Conservation (phyloP, 1,140 invertebrate genomes). For the Radopholus similis region DNA sequence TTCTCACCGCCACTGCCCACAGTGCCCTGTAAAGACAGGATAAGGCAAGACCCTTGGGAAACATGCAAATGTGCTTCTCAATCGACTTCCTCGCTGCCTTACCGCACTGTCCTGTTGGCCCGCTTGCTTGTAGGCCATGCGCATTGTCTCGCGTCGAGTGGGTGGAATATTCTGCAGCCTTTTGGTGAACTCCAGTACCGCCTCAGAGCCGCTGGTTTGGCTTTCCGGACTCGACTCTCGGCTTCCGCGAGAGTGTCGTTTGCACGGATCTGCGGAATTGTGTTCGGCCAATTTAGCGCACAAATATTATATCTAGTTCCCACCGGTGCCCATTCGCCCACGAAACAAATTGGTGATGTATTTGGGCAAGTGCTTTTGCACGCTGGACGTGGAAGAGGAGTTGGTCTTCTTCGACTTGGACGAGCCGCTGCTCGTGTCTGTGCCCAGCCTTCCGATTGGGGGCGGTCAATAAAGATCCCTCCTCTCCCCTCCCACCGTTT, state of each 20-base stretch:
- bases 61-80: neutral
- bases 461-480: neutral
- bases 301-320: slow-evolving; percentile 29
- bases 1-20: slow-evolving; percentile 5
- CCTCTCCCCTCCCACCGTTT: slow-evolving; percentile 2
- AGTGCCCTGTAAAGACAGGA: neutral
- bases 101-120: slow-evolving; percentile 56
- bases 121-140: slow-evolving; percentile 46
- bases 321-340: slow-evolving; percentile 55
- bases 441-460: slow-evolving; percentile 53
- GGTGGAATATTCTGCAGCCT: slow-evolving; percentile 59
- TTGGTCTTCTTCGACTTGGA: slow-evolving; percentile 57
- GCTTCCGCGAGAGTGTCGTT: slow-evolving; percentile 42
- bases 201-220: slow-evolving; percentile 53
- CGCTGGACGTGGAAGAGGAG: slow-evolving; percentile 45
- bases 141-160: slow-evolving; percentile 53
- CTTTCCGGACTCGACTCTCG: slow-evolving; percentile 57
- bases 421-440: slow-evolving; percentile 56
- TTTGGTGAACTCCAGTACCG: slow-evolving; percentile 58
- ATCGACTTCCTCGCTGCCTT: slow-evolving; percentile 34
- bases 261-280: slow-evolving; percentile 59
- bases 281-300: slow-evolving; percentile 18
- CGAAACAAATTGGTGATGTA: slow-evolving; percentile 58
- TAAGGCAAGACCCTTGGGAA: neutral
- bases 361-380: slow-evolving; percentile 58